phyloP scores from a whole-genome alignment of 2,888 invertebrate species.

The Habroteleia sp. region DNA sequence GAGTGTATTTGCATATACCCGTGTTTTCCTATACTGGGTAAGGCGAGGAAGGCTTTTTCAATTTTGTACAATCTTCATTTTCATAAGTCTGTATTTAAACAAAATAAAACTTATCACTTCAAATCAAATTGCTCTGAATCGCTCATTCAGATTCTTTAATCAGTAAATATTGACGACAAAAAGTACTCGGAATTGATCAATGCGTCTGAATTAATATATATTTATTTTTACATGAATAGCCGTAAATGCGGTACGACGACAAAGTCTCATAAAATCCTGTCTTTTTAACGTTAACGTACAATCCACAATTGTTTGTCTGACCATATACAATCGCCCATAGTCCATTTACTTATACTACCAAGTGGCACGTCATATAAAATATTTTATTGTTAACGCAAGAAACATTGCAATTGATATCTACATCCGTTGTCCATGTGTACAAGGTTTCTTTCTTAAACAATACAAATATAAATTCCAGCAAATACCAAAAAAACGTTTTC shows the following conservation, averaged over 20 bases:
- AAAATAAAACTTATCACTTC: constrained; percentile 34
- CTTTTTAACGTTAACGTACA: neutral
- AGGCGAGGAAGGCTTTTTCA: no score
- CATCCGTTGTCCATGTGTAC: constrained; percentile 2
- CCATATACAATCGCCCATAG: neutral
- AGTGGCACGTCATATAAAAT: constrained; percentile 7
- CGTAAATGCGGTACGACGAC: constrained; percentile 16
- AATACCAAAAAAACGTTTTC: no score
- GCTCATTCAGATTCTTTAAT: neutral
- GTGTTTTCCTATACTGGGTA: no score
- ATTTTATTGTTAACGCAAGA: neutral
- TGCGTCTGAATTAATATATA: neutral
- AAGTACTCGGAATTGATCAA: neutral
- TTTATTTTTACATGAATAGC: constrained; percentile 16
- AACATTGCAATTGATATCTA: constrained; percentile 1
- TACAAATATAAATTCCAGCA: neutral
- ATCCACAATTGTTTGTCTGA: neutral
- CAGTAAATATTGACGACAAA: neutral
- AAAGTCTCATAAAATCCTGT: neutral
- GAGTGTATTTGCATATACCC: no score
- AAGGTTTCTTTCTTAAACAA: neutral
- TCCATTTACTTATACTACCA: constrained; percentile 2
- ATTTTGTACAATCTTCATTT: no score
- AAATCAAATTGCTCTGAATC: constrained; percentile 1
- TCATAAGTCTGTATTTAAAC: constrained; percentile 39